These are phyloP conservation scores for Philopedon plagiatum DNA, from an alignment of 2,888 invertebrate genomes.

Conservation along the genomic window DNA sequence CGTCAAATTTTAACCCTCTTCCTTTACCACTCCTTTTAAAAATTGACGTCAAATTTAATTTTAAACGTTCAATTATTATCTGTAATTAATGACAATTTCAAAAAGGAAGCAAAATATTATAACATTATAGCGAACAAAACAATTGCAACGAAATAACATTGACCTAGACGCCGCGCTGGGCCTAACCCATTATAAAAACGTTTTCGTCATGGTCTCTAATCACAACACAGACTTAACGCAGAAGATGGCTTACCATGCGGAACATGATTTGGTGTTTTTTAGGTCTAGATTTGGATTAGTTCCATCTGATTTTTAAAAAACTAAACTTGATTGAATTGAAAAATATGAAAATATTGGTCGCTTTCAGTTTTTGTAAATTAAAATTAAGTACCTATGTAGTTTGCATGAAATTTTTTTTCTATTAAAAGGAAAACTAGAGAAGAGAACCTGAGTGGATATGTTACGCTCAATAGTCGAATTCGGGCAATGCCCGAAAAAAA, in stretches of 20 bases:
- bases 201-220: constrained; percentile 43
- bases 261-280: constrained; percentile 38
- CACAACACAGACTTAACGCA: constrained; percentile 41
- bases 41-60: neutral
- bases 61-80: constrained; percentile 20
- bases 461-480: no score
- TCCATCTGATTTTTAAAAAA: neutral
- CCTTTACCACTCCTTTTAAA: neutral
- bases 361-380: no score
- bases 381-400: no score
- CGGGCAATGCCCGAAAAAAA: no score
- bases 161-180: constrained; percentile 32
- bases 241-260: constrained; percentile 36
- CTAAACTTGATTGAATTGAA: no score
- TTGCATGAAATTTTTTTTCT: no score
- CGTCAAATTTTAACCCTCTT: no score
- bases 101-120: constrained; percentile 39
- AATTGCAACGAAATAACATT: constrained; percentile 36
- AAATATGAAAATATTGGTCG: no score
- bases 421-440: no score
- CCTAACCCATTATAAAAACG: constrained; percentile 40
- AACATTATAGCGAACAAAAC: constrained; percentile 27
- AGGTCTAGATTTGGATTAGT: constrained; percentile 11
- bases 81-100: constrained; percentile 15
- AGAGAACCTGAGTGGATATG: no score